Conservation (phyloP, 1,140 invertebrate species). For the Alviniconcha marisindica region DNA sequence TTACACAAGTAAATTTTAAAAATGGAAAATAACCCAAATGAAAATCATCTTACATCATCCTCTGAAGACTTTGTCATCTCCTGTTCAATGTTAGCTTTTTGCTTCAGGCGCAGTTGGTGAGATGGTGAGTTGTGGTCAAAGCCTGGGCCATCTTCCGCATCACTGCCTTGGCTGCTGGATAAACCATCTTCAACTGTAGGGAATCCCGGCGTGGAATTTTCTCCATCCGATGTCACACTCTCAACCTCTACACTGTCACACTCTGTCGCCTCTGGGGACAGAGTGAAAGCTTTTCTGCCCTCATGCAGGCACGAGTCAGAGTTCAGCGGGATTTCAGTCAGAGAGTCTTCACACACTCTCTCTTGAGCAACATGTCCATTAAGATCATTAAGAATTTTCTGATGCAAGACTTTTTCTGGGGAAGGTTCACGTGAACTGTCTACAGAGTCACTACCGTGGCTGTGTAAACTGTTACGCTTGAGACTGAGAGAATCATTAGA, state of each 20-base stretch:
- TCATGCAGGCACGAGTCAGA: constrained; percentile 57
- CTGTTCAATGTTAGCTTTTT: constrained; percentile 65
- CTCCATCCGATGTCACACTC: constrained; percentile 79
- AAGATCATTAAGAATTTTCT: constrained; percentile 51
- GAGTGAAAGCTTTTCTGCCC: constrained; percentile 83
- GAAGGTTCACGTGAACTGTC: constrained; percentile 62
- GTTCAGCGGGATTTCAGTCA: constrained; percentile 73
- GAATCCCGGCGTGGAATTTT: constrained; percentile 82
- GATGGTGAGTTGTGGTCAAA: constrained; percentile 65
- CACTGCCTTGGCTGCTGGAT: constrained; percentile 92
- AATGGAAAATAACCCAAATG: not conserved
- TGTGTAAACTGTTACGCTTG: constrained; percentile 54
- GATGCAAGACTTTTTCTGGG: constrained; percentile 60
- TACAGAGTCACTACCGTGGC: constrained; percentile 51
- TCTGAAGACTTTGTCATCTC: constrained; percentile 50
- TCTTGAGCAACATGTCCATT: constrained; percentile 45
- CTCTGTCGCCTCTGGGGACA: constrained; percentile 96
- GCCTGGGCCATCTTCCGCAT: constrained; percentile 87
- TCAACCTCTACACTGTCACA: constrained; percentile 94
- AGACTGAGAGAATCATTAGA: constrained; percentile 62
- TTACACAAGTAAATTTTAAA: too few relatives aligned
- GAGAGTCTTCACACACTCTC: constrained; percentile 68
- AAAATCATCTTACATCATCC: constrained; percentile 38
- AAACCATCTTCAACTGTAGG: constrained; percentile 95
- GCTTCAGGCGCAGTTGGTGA: constrained; percentile 65